Evolutionary conservation across 2,888 invertebrate species (phyloP), one percentile per base, ranked within the genome.

Genomic region (Sphaerophoria rueppellii): DNA sequence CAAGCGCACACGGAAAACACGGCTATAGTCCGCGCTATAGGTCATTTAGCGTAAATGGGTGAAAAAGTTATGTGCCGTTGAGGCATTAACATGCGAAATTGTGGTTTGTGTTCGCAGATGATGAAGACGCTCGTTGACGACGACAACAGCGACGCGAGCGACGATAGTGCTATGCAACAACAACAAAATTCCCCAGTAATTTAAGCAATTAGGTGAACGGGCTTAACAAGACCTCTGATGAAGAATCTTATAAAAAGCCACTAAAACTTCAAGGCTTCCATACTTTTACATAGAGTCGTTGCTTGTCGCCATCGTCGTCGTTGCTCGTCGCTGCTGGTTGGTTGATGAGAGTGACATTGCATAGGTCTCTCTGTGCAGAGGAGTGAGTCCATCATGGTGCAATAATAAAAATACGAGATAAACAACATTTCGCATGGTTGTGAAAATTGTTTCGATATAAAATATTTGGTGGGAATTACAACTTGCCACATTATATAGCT

Each of bases 41-140:
- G 71, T 85, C 80, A 85, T 57, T 85, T 85, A 85, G 83, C 81
- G 72, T 61, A 72, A 76, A 67, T 54, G 43, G 65, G 83, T 32
- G 75, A 82, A 80, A 78, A 73, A 81, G 58, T 72, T 72, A 72
- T 61, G 71, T 57, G 57, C 52, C 63, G 50, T 50, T 69, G 50
- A 70, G 14, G 37, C 46, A 61, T 71, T 71, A 82, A 40, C 34
- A 61, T 48, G 24, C 24, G 16, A 58, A 54, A 67, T 54, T 35
- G 43, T 37, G 60, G 58, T 58, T 50, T 24, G 14, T 6, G 6
- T 35, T 54, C 6, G 9, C 70, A 43, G 43, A 43, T 43, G 43
- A 43, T 43, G 43, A 43, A 11, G 43, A 43, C 24, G 24, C 24
- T 24, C 24, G 24, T 24, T 43, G 43, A 40, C 6, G 57, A 40